Percentiles rank a stretch among this genome's conserved stretches.
phyloP scores from a whole-genome alignment of 2,113 vertebrate species.

The Anser brachyrhynchus region DNA sequence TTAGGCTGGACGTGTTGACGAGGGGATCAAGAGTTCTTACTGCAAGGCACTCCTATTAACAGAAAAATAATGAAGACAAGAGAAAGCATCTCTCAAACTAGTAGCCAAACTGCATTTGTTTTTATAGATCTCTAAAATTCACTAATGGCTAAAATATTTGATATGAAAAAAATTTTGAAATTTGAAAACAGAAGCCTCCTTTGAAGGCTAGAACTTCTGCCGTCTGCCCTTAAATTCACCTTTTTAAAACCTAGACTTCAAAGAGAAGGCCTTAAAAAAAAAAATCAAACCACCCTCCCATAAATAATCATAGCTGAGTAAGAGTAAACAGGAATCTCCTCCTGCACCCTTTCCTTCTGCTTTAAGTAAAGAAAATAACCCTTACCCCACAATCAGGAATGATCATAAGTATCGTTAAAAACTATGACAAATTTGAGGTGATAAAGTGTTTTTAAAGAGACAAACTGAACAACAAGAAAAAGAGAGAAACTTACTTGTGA shows the following conservation, averaged over 20 bases:
- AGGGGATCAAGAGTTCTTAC: constrained; percentile 95
- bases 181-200: background rate
- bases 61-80: background rate
- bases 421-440: background rate
- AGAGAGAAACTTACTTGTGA: constrained; percentile 85
- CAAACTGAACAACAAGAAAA: background rate
- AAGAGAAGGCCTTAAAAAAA: background rate
- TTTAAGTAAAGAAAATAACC: background rate
- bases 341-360: background rate
- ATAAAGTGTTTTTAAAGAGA: background rate
- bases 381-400: background rate
- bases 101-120: background rate
- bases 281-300: background rate
- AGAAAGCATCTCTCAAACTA: background rate
- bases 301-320: background rate
- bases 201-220: background rate
- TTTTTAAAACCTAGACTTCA: background rate
- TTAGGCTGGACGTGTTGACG: constrained; percentile 94
- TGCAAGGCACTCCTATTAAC: constrained; percentile 91
- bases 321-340: background rate
- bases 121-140: background rate
- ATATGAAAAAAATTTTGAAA: background rate
- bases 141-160: background rate
- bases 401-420: background rate
- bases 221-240: background rate